Base-by-base conservation (phyloP, 2,888 invertebrate genomes). In the Eristalinus sepulchralis region DNA sequence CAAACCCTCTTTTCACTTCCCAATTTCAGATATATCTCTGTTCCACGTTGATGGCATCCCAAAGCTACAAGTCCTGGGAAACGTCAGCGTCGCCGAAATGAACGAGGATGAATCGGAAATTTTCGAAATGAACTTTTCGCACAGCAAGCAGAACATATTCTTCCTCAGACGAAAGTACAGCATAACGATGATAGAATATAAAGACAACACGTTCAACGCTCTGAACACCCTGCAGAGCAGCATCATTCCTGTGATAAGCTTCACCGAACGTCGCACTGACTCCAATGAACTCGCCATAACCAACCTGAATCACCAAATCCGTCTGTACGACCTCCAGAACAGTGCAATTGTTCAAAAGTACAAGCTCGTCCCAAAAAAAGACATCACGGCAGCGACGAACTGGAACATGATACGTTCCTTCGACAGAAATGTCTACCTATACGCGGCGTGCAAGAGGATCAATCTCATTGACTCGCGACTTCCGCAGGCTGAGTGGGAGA, bases 231-330 rank as follows among this genome's bases (percentile, higher is more conserved):
- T 83, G 77, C 81, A 72, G 83, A 90, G 86, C 39, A 89, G 72
- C 55, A 83, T 47, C 10, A 85, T 88, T 2, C 91, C 91, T 0
- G 90, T 91, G 11, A 91, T 91, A 3, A 91, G 92, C 67, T 91
- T 89, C 17, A 88, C 91, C 0, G 91, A 91, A 47, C 89, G 90
- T 0, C 2, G 77, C 0, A 82, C 83, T 0, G 67, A 88, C n/a
- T 62, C 80, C 0, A 88, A 84, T 22, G 88, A 88, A 0, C 87
- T 92, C 33, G 85, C 90, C 3, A 78, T 92, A 1, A 90, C 91
- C 2, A 89, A 90, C 68, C 90, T 92, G 78, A 90, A 90, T 80
- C 90, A 90, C 47, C 88, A 88, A 11, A 77, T 92, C 9, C 90
- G 90, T 22, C 81, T 91, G 1, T 89, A 89, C 75, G 90, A 91